Evolutionary conservation across 2,797 vertebrate genomes (phyloP), one percentile per base, ranked within the genome.

Genomic region (Ceyx erithaca): DNA sequence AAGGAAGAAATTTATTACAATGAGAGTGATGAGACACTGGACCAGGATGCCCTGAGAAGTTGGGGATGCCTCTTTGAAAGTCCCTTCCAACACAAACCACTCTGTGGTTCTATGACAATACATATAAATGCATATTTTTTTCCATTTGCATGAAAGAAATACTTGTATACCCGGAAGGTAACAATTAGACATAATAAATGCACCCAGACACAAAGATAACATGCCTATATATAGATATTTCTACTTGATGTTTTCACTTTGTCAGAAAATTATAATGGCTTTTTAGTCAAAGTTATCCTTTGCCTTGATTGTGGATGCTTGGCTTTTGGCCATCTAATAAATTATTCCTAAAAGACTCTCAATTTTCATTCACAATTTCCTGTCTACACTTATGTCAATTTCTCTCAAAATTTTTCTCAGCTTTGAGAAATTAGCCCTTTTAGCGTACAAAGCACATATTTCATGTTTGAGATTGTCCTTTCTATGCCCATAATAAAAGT

Each of bases 311-410:
- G 78, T 0, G 1, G 64, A 82, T 88, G 51, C 83, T 91, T 91
- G 91, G 85, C 77, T 91, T 92, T 91, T 68, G 61, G 73, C 87
- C 90, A 91, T 31, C 70, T 91, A 92, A 92, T 91, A 91, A 88
- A 86, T 94, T 90, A 92, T 93, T 95, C 75, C 75, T 64, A 55
- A 85, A 91, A 22, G 33, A 46, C n/a, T 91, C 63, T 90, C 71
- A 33, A 77, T 93, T 96, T 94, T 95, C 58, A 61, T 91, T 93
- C 92, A 93, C 61, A 84, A 84, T 93, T 88, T 95, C 91, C 80
- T 90, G 64, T 90, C 92, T 80, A 77, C 78, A 41, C 68, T 92
- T 77, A 41, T 30, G 83, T 96, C 78, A 91, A 68, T 92, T 95
- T 85, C 33, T 77, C 83, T 85, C 67, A 58, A 70, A 84, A 45